These are phyloP conservation scores for Parotocinclus haroldoi DNA, from an alignment of 2,797 vertebrate species.

Conservation along the genomic window DNA sequence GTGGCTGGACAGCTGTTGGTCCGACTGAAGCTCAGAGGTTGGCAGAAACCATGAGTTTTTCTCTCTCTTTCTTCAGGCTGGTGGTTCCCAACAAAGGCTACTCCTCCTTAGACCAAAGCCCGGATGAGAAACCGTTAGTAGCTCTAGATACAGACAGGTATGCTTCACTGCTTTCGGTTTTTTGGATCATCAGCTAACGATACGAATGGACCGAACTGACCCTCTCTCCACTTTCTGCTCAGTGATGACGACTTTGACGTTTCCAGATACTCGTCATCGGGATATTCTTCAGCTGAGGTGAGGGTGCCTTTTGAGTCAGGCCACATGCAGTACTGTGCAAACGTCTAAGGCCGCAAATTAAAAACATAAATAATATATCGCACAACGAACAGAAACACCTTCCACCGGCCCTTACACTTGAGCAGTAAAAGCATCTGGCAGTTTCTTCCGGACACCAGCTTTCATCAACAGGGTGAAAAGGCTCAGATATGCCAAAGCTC, in stretches of 20 bases:
- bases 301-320: slow-evolving; percentile 56
- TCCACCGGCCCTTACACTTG: no score
- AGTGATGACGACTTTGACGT: slow-evolving; percentile 96
- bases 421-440: no score
- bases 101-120: slow-evolving; percentile 95
- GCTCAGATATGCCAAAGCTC: no score
- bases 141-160: slow-evolving; percentile 97
- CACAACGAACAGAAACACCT: no score
- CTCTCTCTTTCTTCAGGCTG: slow-evolving; percentile 67
- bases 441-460: no score
- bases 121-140: slow-evolving; percentile 94
- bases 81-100: slow-evolving; percentile 97
- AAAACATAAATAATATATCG: no score
- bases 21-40: no score
- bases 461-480: no score
- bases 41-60: no score
- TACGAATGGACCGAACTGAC: not conserved
- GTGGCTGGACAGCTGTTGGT: no score
- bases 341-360: no score
- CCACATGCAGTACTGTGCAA: no score
- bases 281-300: slow-evolving; percentile 97
- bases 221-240: slow-evolving; percentile 17
- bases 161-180: not conserved
- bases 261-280: slow-evolving; percentile 95
- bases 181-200: not conserved